phyloP scores from a whole-genome alignment of 1,140 invertebrate species.

The Dolichoris vasculosae region DNA sequence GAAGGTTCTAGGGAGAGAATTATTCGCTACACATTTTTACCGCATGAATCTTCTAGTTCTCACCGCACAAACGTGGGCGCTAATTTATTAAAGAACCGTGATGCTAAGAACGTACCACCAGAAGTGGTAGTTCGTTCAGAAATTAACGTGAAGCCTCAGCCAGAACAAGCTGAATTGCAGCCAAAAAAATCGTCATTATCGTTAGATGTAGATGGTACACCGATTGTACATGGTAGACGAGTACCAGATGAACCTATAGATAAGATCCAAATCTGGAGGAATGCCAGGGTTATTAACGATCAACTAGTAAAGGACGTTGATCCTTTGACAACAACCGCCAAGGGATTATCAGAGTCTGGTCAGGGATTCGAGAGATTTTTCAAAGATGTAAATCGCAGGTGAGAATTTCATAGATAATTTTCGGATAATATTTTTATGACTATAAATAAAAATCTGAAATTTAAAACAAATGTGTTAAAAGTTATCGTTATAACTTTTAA shows the following conservation, averaged over 20 bases:
- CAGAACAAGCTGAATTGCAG: conserved; percentile 57
- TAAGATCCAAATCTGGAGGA: conserved; percentile 85
- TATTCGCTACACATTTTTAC: conserved; percentile 58
- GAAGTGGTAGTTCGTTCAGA: conserved; percentile 81
- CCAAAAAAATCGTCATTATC: conserved; percentile 61
- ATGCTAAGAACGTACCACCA: conserved; percentile 75
- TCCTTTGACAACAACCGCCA: not conserved
- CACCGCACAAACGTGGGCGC: conserved; percentile 70
- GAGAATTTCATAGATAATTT: too few relatives aligned
- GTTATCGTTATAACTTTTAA: too few relatives aligned
- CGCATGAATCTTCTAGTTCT: conserved; percentile 61
- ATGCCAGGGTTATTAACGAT: conserved; percentile 89
- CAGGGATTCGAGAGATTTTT: conserved; percentile 67
- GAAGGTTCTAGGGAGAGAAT: conserved; percentile 16
- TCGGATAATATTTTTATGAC: too few relatives aligned
- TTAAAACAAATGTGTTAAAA: too few relatives aligned
- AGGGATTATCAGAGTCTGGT: conserved; percentile 45
- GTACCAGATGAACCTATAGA: conserved; percentile 89
- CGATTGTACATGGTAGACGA: conserved; percentile 85
- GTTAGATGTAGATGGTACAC: conserved; percentile 82
- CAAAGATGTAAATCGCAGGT: conserved; percentile 69
- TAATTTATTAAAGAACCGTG: conserved; percentile 67
- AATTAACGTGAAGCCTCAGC: conserved; percentile 65
- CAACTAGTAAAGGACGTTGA: conserved; percentile 77
- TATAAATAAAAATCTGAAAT: too few relatives aligned